A percentile compares a stretch with the other conserved stretches of the same genome.
phyloP scores from a whole-genome alignment of 2,113 vertebrate genomes.

The Entelurus aequoreus region DNA sequence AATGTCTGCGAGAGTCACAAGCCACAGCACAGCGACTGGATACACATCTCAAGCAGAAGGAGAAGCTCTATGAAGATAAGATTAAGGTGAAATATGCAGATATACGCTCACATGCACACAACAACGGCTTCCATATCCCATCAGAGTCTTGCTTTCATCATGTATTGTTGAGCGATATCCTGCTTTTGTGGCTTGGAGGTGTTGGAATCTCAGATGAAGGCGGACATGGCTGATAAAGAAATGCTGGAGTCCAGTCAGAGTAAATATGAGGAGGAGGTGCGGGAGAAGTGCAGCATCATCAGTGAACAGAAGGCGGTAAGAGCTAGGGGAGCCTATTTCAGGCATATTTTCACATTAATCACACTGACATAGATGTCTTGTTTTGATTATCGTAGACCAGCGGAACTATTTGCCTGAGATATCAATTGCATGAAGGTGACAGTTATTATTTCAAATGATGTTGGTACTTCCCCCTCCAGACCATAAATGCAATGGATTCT shows the following conservation, averaged over 20 bases:
- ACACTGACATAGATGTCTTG: slow-evolving; percentile 55
- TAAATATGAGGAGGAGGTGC: slow-evolving; percentile 90
- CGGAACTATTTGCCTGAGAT: slow-evolving; percentile 6
- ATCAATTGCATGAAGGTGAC: slow-evolving; percentile 3
- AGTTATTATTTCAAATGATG: slow-evolving; percentile 1
- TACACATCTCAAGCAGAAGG: slow-evolving; percentile 91
- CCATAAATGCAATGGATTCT: slow-evolving; percentile 98
- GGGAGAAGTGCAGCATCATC: slow-evolving; percentile 90
- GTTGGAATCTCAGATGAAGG: slow-evolving; percentile 95
- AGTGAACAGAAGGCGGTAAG: slow-evolving; percentile 95
- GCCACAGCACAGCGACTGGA: slow-evolving; percentile 86
- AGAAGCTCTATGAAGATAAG: slow-evolving; percentile 93
- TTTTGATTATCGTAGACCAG: slow-evolving; percentile 19
- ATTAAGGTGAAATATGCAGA: slow-evolving; percentile 77
- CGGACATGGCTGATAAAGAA: slow-evolving; percentile 93
- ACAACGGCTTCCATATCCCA: slow-evolving; percentile 1
- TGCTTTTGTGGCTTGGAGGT: slow-evolving; percentile 74
- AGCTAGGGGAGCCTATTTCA: slow-evolving; percentile 30
- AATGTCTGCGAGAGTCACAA: slow-evolving; percentile 88
- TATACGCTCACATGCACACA: neutral
- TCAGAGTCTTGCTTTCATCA: slow-evolving; percentile 7
- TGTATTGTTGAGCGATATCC: slow-evolving; percentile 39
- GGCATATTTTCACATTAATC: slow-evolving; percentile 47
- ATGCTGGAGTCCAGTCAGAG: slow-evolving; percentile 87
- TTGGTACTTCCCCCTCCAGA: slow-evolving; percentile 65